Evolutionary conservation across 2,888 invertebrate genomes (phyloP), one percentile per base, ranked within the genome.

Genomic region (Tillus elongatus): DNA sequence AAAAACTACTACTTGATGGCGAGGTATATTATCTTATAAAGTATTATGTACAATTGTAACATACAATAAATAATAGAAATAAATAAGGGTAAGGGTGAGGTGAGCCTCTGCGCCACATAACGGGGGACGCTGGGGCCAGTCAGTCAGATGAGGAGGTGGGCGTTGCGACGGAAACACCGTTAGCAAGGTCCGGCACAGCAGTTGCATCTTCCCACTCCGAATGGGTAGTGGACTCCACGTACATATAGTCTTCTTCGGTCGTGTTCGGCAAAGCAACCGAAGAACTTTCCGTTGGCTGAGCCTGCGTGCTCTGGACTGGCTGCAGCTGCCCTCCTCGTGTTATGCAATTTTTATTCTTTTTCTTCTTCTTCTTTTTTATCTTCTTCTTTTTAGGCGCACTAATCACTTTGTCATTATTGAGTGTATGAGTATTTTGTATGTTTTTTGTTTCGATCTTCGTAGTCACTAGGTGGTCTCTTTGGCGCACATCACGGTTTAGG

Each of bases 261-360:
- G 57, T 60, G 63, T 68, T 44, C 6, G 24, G 6, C 6, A 19
- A 6, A 54, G 74, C 60, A 39, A 72, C 70, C 42, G 69, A 68
- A 60, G 71, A 69, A 34, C 69, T 70, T 51, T 71, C 70, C 56
- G 69, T 69, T 53, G 70, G 69, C 52, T 65, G 64, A 47, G 64
- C 58, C 50, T 67, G 67, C 52, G 68, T 36, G 36, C 3, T 15
- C 30, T 24, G 47, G 69, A 33, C 51, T 51, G 15, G 56, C 53
- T 50, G 68, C 68, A 48, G 69, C 68, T 44, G 71, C 70, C 49
- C 70, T 15, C 41, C 31, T 30, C 32, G 34, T 13, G 37, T 19
- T 8, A 19, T 19, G 24, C 24, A 19, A n/a, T 19, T 19, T n/a
- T 52, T 29, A 47, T 46, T 35, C 46, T 52, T 45, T 53, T 50